Conservation (phyloP, 2,888 invertebrate species). For the Metallyticus violacea region DNA sequence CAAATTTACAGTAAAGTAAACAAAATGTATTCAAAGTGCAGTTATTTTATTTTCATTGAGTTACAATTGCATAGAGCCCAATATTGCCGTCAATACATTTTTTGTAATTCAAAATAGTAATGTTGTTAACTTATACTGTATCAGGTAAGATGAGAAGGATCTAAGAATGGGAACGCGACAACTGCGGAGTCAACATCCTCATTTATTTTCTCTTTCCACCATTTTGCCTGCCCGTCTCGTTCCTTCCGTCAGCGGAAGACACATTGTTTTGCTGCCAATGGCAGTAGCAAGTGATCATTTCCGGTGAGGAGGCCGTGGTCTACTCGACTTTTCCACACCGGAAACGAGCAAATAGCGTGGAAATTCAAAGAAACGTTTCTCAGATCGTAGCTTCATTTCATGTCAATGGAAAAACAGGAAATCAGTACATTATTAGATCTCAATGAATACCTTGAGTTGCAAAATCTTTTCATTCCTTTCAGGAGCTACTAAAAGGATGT, state of each 20-base stretch:
- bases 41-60: no score
- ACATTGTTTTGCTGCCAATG: neutral
- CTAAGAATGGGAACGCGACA: neutral
- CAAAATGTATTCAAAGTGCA: no score
- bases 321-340: neutral
- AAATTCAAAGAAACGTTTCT: neutral
- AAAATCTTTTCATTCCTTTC: no score
- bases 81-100: no score
- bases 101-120: no score
- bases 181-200: neutral
- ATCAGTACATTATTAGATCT: no score
- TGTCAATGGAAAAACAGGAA: neutral
- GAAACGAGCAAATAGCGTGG: neutral
- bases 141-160: no score
- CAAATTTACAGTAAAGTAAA: no score
- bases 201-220: neutral
- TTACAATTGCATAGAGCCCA: no score
- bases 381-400: neutral
- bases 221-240: neutral
- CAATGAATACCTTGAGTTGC: no score
- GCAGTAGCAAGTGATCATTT: neutral
- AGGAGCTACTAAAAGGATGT: no score
- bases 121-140: no score
- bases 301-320: neutral
- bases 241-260: neutral